Percentiles rank a stretch among this genome's conserved stretches.
Conservation (phyloP, 2,113 vertebrate species). For the Sceloporus tristichus region DNA sequence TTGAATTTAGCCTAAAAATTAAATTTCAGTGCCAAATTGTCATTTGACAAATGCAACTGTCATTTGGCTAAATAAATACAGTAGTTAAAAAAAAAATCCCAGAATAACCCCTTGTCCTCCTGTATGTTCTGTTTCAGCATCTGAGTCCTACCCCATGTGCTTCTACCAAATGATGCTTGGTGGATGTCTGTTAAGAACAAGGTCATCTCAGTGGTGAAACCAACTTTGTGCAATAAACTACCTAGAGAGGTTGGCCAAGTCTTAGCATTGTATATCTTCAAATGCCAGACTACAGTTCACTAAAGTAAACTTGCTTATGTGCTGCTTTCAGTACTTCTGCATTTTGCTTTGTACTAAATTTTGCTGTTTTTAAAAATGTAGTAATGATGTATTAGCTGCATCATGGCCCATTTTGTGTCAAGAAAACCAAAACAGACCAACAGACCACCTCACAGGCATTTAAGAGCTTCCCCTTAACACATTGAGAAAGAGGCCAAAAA, state of each 20-base stretch:
- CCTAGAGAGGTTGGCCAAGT: neutral
- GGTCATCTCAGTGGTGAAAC: neutral
- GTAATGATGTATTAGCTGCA: neutral
- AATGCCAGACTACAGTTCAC: neutral
- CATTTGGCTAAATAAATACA: too few species aligned
- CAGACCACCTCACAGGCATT: neutral
- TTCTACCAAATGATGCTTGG: neutral
- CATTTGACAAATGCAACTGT: too few species aligned
- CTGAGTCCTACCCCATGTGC: neutral
- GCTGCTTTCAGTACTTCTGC: neutral
- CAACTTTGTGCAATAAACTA: neutral
- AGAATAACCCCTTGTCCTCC: too few species aligned
- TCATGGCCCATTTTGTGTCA: neutral
- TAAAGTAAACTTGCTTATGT: neutral
- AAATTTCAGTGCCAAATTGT: too few species aligned
- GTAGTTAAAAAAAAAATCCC: too few species aligned
- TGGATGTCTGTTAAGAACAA: neutral
- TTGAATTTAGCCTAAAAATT: too few species aligned
- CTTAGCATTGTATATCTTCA: neutral
- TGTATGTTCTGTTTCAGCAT: neutral
- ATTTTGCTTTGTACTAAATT: too few species aligned
- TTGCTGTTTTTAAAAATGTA: too few species aligned
- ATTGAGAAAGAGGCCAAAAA: neutral
- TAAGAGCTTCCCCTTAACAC: neutral
- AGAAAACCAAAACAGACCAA: neutral